Evolutionary conservation across 2,113 vertebrate species (phyloP).

Genomic region (Pimephales promelas): DNA sequence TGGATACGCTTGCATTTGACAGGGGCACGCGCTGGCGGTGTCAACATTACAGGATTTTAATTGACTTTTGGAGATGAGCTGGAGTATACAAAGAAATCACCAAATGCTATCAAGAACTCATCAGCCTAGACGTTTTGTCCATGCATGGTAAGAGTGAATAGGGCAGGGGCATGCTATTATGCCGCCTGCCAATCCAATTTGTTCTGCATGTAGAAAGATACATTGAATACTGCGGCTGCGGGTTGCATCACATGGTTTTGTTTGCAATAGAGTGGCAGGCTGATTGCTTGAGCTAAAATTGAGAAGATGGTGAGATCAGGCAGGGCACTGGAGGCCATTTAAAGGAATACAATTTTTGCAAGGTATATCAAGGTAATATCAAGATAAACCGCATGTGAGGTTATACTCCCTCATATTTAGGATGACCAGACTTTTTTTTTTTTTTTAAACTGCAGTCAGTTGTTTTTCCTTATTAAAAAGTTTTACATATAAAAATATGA

Average conservation of each 20-base stretch:
- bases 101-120: slow-evolving; percentile 63
- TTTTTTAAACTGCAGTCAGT: not conserved
- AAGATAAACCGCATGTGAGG: not conserved
- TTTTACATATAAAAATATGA: not conserved
- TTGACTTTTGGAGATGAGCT: slow-evolving; percentile 74
- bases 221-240: not conserved
- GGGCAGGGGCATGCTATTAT: slow-evolving; percentile 38
- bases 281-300: slow-evolving; percentile 41
- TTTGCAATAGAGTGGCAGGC: slow-evolving; percentile 24
- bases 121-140: slow-evolving; percentile 42
- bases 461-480: not conserved
- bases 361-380: not conserved
- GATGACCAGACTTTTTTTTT: no score
- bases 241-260: slow-evolving; percentile 31
- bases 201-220: slow-evolving; percentile 18
- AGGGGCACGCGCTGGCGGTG: slow-evolving; percentile 72
- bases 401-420: not conserved
- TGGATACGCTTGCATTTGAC: slow-evolving; percentile 80
- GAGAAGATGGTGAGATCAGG: slow-evolving; percentile 23
- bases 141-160: slow-evolving; percentile 30
- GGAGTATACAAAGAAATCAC: slow-evolving; percentile 73
- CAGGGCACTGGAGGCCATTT: not conserved
- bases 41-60: slow-evolving; percentile 82
- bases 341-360: not conserved
- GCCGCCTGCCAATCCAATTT: slow-evolving; percentile 46